Evolutionary conservation across 92 coral and sea anemone genomes (phyloP), one percentile per base, ranked within the genome.

Genomic region (Bergia puertoricense): DNA sequence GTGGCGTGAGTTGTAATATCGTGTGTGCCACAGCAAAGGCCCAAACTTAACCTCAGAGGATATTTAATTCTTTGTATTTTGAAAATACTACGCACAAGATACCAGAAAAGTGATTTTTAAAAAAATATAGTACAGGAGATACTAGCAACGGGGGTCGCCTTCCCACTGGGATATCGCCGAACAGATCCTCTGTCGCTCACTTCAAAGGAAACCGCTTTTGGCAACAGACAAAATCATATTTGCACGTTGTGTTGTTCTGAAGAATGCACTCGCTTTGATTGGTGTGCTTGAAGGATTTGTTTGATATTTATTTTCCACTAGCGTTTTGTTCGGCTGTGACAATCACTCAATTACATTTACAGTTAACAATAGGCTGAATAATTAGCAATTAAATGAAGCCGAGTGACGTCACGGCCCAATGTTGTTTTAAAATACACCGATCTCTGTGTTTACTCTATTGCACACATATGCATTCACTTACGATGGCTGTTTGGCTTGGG

Each of bases 321-420:
- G 51, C 78, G 87, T 50, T 84, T 71, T 74, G 78, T 84, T 84
- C 78, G 45, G 46, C 65, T 38, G 79, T 84, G 87, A 84, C 87
- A 84, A 71, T 84, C 86, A 51, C 45, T 84, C 87, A 82, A 82
- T 82, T 82, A 46, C 59, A 71, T 84, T 81, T 84, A 84, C 87
- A 23, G 87, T 72, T 79, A 69, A 84, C 87, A 84, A 84, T 46
- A 20, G 87, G 75, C 36, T 50, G 87, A 92, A 92, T 86, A 89
- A 92, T 92, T 89, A 89, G 94, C 94, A 89, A 92, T 92, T 92
- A 92, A 89, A 89, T 86, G 92, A 92, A 81, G 80, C 90, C 88
- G 48, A 77, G 92, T 91, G 93, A 91, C 93, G 93, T 91, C 90
- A 91, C 88, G 86, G 45, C 68, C 72, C 87, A 56, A 84, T 91